Percentiles rank a stretch among this genome's conserved stretches.
Conservation (phyloP, 1,140 invertebrate species). For the Zaprionus nigranus region DNA sequence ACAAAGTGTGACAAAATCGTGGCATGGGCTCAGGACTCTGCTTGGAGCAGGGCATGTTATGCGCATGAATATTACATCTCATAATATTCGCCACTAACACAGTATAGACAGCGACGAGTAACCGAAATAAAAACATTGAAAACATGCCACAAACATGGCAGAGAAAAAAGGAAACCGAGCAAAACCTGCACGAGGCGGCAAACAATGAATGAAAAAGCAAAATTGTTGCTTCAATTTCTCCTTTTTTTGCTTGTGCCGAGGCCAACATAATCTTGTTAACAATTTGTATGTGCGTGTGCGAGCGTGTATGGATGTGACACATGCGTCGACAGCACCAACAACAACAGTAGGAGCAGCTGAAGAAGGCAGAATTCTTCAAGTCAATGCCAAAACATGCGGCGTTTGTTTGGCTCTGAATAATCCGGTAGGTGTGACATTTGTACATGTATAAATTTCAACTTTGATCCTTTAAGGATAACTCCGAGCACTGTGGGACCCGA, state of each 20-base stretch:
- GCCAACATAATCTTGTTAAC: conserved; percentile 76
- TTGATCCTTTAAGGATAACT: conserved; percentile 81
- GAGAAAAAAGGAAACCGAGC: conserved; percentile 51
- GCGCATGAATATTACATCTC: conserved; percentile 71
- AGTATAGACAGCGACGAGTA: conserved; percentile 22
- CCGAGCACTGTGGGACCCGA: conserved; percentile 46
- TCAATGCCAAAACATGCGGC: conserved; percentile 62
- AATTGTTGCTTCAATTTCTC: conserved; percentile 41
- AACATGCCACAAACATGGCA: conserved; percentile 72
- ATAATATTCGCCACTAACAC: conserved; percentile 70
- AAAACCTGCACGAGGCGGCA: conserved; percentile 18
- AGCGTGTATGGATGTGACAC: conserved; percentile 34
- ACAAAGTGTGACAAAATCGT: conserved; percentile 38
- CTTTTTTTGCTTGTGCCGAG: conserved; percentile 21
- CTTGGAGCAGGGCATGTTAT: conserved; percentile 39
- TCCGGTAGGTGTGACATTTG: conserved; percentile 75
- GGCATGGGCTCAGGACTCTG: not conserved
- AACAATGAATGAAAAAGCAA: conserved; percentile 56
- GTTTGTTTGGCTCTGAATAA: conserved; percentile 71
- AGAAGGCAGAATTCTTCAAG: conserved; percentile 46
- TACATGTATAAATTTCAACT: conserved; percentile 78
- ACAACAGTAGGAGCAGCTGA: not conserved
- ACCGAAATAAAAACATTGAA: conserved; percentile 30
- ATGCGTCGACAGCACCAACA: conserved; percentile 33
- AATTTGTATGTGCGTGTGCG: conserved; percentile 53